Percentiles rank a stretch among this genome's conserved stretches.
Evolutionary conservation across 2,888 invertebrate genomes (phyloP).

Genomic region (Xestia c-nigrum): DNA sequence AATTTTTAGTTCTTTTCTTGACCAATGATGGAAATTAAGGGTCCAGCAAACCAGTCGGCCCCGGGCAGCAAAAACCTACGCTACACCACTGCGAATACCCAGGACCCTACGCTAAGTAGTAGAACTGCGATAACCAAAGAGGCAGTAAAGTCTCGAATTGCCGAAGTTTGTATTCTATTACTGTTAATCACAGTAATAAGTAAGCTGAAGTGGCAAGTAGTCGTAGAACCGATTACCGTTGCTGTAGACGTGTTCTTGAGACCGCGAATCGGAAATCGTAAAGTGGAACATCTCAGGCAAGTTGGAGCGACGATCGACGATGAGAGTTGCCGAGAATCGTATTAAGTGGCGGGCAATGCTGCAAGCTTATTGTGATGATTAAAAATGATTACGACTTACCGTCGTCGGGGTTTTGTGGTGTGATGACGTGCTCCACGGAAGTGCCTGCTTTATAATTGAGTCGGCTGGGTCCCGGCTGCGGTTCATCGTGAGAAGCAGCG

Average conservation of each 20-base stretch:
- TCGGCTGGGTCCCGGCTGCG: constrained; percentile 70
- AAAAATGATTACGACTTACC: constrained; percentile 69
- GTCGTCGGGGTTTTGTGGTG: constrained; percentile 74
- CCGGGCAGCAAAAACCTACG: not conserved
- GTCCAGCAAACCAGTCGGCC: too few species aligned
- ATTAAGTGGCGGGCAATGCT: not conserved
- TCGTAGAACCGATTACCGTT: not conserved
- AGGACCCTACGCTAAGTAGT: not conserved
- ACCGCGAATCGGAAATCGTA: not conserved
- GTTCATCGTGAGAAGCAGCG: constrained; percentile 81
- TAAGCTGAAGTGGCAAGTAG: not conserved
- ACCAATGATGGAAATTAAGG: too few species aligned
- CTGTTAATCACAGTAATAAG: not conserved
- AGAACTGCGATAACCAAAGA: not conserved
- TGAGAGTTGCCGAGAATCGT: not conserved
- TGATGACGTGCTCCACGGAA: constrained; percentile 78
- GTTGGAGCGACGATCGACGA: not conserved
- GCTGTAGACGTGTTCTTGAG: not conserved
- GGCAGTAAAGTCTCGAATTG: not conserved
- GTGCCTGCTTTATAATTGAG: constrained; percentile 73
- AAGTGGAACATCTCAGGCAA: not conserved
- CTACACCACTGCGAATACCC: not conserved
- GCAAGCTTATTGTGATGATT: not conserved
- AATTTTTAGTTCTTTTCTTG: too few species aligned
- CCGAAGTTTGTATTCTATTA: not conserved